Conservation (phyloP, 1,140 invertebrate species). For the Zophobas atratus region DNA sequence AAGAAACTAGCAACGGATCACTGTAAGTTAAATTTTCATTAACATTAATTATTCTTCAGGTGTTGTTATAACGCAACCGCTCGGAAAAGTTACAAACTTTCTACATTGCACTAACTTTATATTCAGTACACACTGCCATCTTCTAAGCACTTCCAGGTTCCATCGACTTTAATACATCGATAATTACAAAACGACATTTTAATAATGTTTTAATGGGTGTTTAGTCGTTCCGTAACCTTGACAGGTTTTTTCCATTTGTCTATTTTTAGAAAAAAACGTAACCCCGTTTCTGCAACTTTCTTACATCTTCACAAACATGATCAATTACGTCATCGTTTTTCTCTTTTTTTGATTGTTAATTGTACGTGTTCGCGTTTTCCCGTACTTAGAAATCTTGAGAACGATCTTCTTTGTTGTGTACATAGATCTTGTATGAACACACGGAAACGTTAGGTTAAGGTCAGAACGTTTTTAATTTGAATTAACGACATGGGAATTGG, state of each 20-base stretch:
- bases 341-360: conserved; percentile 18
- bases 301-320: not conserved
- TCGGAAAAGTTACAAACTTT: not conserved
- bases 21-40: conserved; percentile 42
- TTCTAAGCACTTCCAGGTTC: not conserved
- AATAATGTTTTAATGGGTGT: not conserved
- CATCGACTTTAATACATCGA: not conserved
- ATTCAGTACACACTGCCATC: not conserved
- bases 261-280: too few species aligned
- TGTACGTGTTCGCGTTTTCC: conserved; percentile 14
- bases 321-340: conserved; percentile 1
- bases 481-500: too few species aligned
- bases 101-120: not conserved
- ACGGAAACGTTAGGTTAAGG: conserved; percentile 35
- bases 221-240: too few species aligned
- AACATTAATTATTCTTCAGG: not conserved
- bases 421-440: not conserved
- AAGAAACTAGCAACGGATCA: conserved; percentile 55
- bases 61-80: not conserved
- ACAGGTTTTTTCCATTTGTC: too few species aligned
- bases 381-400: conserved; percentile 38
- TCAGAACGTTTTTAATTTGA: conserved; percentile 7
- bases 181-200: not conserved
- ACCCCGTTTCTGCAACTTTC: too few species aligned
- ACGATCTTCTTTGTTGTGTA: conserved; percentile 25